Evolutionary conservation across 2,888 invertebrate genomes (phyloP).

Genomic region (Trachelus iudaicus): DNA sequence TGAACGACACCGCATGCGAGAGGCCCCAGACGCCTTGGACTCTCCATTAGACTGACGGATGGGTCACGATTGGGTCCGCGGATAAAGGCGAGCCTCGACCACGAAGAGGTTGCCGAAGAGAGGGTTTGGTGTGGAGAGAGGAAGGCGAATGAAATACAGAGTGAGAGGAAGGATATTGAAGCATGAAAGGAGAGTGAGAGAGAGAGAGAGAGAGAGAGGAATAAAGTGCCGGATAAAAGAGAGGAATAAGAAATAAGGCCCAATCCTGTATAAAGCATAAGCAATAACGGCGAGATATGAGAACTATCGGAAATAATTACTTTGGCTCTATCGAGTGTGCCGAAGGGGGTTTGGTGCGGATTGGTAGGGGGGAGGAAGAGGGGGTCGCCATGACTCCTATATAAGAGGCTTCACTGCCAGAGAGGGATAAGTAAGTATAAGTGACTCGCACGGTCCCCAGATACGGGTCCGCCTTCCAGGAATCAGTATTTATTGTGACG

Average conservation of each 20-base stretch:
- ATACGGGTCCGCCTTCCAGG: constrained; percentile 58
- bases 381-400: constrained; percentile 6
- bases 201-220: constrained; percentile 18
- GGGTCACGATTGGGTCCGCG: constrained; percentile 48
- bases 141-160: constrained; percentile 21
- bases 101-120: constrained; percentile 5
- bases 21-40: constrained; percentile 21
- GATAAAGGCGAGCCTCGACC: constrained; percentile 20
- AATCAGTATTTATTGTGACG: constrained; percentile 65
- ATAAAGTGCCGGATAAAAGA: constrained; percentile 13
- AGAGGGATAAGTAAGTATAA: constrained; percentile 59
- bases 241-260: not conserved
- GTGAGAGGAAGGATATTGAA: not conserved
- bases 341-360: constrained; percentile 23
- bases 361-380: constrained; percentile 26
- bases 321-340: constrained; percentile 52
- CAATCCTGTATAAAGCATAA: constrained; percentile 46
- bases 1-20: not conserved
- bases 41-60: constrained; percentile 52
- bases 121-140: constrained; percentile 19
- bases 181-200: not conserved
- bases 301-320: constrained; percentile 58
- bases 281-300: constrained; percentile 41
- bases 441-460: constrained; percentile 44
- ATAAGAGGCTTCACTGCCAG: not conserved